These are phyloP conservation scores for Cygnus buccinator DNA, from an alignment of 2,113 vertebrate species.

Conservation along the genomic window DNA sequence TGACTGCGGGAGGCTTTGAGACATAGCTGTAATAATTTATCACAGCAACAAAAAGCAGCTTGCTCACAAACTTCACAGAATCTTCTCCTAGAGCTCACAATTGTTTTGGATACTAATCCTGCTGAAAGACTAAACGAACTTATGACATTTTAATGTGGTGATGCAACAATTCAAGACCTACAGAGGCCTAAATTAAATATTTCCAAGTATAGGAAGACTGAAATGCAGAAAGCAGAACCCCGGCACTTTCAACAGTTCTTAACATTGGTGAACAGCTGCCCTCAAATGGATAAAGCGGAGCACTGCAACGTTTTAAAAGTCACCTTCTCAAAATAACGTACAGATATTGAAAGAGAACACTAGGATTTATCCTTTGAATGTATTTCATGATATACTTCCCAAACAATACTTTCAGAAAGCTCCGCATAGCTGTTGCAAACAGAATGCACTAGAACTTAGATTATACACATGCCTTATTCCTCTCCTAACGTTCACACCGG, in stretches of 20 bases:
- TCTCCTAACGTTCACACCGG: not conserved
- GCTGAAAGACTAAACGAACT: not conserved
- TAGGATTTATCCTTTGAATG: not conserved
- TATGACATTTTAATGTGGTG: not conserved
- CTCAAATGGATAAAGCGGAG: slow-evolving; percentile 68
- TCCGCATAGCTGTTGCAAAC: not conserved
- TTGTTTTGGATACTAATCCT: not conserved
- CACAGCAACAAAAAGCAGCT: not conserved
- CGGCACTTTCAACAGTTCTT: not conserved
- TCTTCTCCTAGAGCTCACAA: not conserved
- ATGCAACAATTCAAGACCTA: not conserved
- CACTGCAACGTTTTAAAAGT: slow-evolving; percentile 51
- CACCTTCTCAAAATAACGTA: not conserved
- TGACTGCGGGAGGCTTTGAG: not conserved
- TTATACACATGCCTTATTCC: not conserved
- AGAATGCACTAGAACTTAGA: not conserved
- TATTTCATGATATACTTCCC: not conserved
- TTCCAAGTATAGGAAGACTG: not conserved
- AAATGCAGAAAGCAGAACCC: not conserved
- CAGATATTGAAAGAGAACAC: not conserved
- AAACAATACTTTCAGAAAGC: not conserved
- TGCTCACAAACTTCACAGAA: not conserved
- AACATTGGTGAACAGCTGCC: slow-evolving; percentile 66
- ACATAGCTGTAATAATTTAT: not conserved
- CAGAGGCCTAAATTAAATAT: not conserved